These are phyloP conservation scores for Phthorimaea operculella DNA, from an alignment of 1,140 invertebrate species.

Conservation along the genomic window DNA sequence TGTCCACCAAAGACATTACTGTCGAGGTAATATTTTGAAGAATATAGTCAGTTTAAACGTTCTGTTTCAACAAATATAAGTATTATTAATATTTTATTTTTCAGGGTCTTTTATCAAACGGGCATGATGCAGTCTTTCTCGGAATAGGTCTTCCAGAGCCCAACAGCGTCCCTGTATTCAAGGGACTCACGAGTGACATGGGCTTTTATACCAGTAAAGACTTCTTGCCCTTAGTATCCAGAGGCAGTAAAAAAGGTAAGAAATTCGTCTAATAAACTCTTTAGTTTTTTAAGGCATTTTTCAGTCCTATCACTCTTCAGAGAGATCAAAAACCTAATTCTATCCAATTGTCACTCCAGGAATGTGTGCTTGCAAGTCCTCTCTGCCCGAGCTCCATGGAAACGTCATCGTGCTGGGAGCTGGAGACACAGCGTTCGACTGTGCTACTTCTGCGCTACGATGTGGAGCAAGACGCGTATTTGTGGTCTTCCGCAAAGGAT, in stretches of 20 bases:
- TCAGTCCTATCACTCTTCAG: no score
- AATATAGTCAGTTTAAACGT: no score
- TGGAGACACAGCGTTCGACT: constrained; percentile 99
- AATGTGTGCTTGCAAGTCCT: constrained; percentile 81
- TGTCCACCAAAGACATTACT: constrained; percentile 78
- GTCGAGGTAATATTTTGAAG: constrained; percentile 68
- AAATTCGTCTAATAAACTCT: no score
- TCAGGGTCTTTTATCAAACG: constrained; percentile 72
- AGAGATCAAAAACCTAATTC: no score
- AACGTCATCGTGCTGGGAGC: constrained; percentile 95
- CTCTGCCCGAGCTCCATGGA: constrained; percentile 82
- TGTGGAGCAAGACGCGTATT: constrained; percentile 94
- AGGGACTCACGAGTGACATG: constrained; percentile 78
- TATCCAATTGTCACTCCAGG: constrained; percentile 58
- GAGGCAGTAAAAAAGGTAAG: constrained; percentile 86
- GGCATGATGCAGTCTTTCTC: constrained; percentile 86
- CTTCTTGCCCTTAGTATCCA: constrained; percentile 89
- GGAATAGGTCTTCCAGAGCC: constrained; percentile 96
- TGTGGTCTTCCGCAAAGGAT: constrained; percentile 92
- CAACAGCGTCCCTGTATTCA: constrained; percentile 84
- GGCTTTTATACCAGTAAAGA: constrained; percentile 97
- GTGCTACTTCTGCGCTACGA: constrained; percentile 95
- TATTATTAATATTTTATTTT: no score
- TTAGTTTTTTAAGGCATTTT: no score
- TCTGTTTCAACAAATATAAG: no score